These are phyloP conservation scores for Aldabrachelys gigantea DNA, from an alignment of 2,113 vertebrate genomes.

Conservation along the genomic window DNA sequence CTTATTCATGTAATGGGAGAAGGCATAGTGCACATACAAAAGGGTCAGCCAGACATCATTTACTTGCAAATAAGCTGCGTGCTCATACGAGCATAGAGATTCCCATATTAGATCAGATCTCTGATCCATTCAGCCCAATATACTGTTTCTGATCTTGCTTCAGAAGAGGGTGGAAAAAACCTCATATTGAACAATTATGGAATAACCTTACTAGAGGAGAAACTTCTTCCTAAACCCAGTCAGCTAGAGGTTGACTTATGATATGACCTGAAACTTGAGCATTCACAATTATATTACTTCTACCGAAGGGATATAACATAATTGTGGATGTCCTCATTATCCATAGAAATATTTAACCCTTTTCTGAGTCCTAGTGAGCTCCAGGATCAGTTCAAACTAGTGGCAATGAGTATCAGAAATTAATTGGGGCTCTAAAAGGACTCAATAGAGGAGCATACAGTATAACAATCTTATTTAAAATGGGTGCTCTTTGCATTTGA, in stretches of 20 bases:
- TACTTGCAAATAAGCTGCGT: background rate
- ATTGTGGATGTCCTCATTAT: background rate
- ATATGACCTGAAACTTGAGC: background rate
- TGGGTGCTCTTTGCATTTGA: background rate
- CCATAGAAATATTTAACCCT: background rate
- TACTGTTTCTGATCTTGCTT: background rate
- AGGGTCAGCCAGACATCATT: background rate
- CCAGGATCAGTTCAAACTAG: background rate
- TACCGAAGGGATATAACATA: background rate
- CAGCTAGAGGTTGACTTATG: background rate
- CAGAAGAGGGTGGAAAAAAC: background rate
- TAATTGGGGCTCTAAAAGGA: background rate
- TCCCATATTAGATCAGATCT: background rate
- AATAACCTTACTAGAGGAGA: background rate
- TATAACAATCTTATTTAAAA: constrained; percentile 26
- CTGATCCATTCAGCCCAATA: background rate
- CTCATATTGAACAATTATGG: background rate
- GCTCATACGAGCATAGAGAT: background rate
- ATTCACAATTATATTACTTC: background rate
- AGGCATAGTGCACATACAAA: background rate
- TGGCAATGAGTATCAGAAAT: background rate
- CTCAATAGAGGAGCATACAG: background rate
- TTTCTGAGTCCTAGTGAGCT: background rate
- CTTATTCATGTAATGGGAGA: background rate
- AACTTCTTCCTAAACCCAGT: background rate